Conservation (phyloP, 2,888 invertebrate genomes). For the Melangyna quadrimaculata region DNA sequence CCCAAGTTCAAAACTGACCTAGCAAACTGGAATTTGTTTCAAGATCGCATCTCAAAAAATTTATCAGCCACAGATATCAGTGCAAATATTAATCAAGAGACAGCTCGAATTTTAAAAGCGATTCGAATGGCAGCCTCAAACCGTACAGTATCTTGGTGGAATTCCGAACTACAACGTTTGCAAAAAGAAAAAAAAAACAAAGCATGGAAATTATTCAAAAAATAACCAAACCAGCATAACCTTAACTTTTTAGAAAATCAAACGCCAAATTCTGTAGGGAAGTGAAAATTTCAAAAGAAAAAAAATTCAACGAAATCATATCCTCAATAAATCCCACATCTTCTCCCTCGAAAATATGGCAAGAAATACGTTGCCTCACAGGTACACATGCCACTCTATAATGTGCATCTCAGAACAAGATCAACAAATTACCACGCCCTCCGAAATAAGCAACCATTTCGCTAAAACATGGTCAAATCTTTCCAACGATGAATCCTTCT, state of each 20-base stretch:
- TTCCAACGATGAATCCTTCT: too few relatives aligned
- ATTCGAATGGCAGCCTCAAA: background rate
- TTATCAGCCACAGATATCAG: too few relatives aligned
- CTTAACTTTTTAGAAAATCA: background rate
- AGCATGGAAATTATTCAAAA: background rate
- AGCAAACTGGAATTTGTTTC: too few relatives aligned
- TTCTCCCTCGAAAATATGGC: too few relatives aligned
- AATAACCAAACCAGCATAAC: background rate
- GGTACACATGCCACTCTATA: too few relatives aligned
- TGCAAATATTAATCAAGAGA: constrained; percentile 2
- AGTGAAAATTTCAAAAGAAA: background rate
- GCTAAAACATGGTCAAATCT: too few relatives aligned
- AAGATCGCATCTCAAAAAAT: too few relatives aligned
- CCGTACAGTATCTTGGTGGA: too few relatives aligned
- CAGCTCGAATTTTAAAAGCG: background rate
- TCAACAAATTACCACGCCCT: too few relatives aligned
- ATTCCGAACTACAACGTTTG: background rate
- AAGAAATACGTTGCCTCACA: too few relatives aligned
- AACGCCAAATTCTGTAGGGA: background rate
- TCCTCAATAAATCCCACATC: background rate
- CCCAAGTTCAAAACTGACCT: constrained; percentile 29
- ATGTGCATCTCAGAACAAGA: too few relatives aligned
- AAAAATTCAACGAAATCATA: background rate
- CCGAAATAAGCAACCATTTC: too few relatives aligned
- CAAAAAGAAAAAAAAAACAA: background rate